Evolutionary conservation across 2,888 invertebrate genomes (phyloP).

Genomic region (Pollenia griseotomentosa): DNA sequence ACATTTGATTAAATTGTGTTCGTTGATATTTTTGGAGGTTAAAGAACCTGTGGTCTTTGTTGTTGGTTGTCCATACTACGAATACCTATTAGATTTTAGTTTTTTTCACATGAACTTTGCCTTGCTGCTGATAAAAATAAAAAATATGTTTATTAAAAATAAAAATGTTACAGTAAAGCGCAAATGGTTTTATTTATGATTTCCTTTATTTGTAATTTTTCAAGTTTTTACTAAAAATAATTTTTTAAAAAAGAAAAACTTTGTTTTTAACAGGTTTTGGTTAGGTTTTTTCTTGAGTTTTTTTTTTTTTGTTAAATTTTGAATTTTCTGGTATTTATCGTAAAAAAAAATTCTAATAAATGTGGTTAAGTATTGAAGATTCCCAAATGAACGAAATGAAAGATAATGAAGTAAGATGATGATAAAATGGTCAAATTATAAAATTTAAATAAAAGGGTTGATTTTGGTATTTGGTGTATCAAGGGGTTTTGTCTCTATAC

Average conservation of each 20-base stretch:
- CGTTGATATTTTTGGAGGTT: conserved; percentile 20
- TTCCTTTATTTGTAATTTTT: conserved; percentile 61
- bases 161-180: conserved; percentile 3
- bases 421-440: conserved; percentile 26
- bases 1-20: conserved; percentile 15
- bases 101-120: conserved; percentile 22
- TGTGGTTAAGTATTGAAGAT: conserved; percentile 11
- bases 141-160: background rate
- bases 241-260: conserved; percentile 34
- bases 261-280: conserved; percentile 65
- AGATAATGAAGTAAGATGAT: conserved; percentile 27
- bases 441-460: conserved; percentile 37
- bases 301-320: conserved; percentile 15
- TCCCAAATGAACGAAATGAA: conserved; percentile 18
- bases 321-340: conserved; percentile 31
- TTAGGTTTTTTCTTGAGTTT: conserved; percentile 35
- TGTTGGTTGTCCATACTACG: background rate
- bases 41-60: background rate
- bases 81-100: background rate
- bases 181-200: conserved; percentile 28
- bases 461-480: conserved; percentile 2
- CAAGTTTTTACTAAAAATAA: conserved; percentile 52
- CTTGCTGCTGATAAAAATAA: conserved; percentile 17
- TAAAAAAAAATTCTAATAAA: conserved; percentile 38
- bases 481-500: conserved; percentile 27